A percentile compares a stretch with the other conserved stretches of the same genome.
Evolutionary conservation across 1,140 invertebrate species (phyloP).

Genomic region (Eciton burchellii): DNA sequence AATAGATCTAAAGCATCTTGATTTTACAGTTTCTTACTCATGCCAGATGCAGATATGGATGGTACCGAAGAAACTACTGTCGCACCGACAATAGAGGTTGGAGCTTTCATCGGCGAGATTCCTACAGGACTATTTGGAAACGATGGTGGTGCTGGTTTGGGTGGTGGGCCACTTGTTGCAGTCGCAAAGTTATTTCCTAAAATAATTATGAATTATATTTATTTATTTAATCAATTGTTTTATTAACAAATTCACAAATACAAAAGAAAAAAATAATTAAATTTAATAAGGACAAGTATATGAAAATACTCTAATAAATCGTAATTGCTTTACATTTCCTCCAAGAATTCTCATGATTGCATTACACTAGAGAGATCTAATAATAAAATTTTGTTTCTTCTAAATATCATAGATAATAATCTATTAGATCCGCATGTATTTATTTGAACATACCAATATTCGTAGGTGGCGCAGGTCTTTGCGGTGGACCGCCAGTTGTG

Average conservation of each 20-base stretch:
- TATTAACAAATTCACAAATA: not conserved
- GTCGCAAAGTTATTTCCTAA: slow-evolving; percentile 80
- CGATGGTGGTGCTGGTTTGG: slow-evolving; percentile 83
- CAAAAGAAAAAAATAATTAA: not conserved
- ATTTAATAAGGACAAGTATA: too few relatives aligned
- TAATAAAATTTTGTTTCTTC: slow-evolving; percentile 29
- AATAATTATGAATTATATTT: slow-evolving; percentile 39
- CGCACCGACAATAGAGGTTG: slow-evolving; percentile 62
- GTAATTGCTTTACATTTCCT: too few relatives aligned
- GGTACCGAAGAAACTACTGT: slow-evolving; percentile 73
- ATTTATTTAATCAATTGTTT: not conserved
- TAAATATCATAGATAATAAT: not conserved
- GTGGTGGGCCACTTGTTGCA: slow-evolving; percentile 79
- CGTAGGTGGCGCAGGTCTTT: slow-evolving; percentile 84
- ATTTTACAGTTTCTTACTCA: slow-evolving; percentile 73
- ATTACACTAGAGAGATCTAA: too few relatives aligned
- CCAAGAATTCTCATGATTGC: too few relatives aligned
- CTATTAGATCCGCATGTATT: slow-evolving; percentile 17
- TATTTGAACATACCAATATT: slow-evolving; percentile 82
- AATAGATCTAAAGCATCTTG: slow-evolving; percentile 9
- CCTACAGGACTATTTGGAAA: slow-evolving; percentile 83
- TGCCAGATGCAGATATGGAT: slow-evolving; percentile 73
- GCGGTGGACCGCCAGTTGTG: slow-evolving; percentile 78
- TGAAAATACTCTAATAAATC: too few relatives aligned
- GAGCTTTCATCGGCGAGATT: slow-evolving; percentile 74